Conservation (phyloP, 1,140 invertebrate genomes). For the Eufriesea mexicana region DNA sequence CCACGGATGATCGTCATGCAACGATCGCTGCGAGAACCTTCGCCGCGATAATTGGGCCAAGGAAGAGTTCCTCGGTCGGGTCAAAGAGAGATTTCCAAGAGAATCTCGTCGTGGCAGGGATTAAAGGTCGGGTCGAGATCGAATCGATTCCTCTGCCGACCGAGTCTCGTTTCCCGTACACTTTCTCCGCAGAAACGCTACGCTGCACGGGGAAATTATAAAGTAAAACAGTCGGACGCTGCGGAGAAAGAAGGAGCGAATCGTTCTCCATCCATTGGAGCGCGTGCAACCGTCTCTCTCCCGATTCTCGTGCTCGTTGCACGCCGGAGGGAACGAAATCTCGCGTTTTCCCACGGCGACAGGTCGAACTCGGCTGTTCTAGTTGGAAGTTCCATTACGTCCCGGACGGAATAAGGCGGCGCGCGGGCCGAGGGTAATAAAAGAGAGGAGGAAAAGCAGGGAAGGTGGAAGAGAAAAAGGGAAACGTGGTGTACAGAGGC, state of each 20-base stretch:
- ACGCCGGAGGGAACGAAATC: constrained; percentile 11
- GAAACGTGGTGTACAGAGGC: constrained; percentile 9
- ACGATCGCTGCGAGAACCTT: not conserved
- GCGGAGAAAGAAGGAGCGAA: not conserved
- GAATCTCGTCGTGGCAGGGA: not conserved
- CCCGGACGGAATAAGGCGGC: constrained; percentile 32
- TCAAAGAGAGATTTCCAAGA: not conserved
- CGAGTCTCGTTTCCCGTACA: not conserved
- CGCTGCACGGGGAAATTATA: not conserved
- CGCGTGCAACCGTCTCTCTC: not conserved
- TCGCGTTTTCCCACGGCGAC: constrained; percentile 23
- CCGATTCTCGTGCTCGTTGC: not conserved
- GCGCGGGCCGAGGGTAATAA: constrained; percentile 11
- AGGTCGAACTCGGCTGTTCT: constrained; percentile 42
- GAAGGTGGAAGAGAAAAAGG: constrained; percentile 12
- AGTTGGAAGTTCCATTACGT: constrained; percentile 54
- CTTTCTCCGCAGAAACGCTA: not conserved
- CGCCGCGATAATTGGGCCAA: not conserved
- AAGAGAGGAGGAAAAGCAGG: not conserved
- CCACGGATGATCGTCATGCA: no score
- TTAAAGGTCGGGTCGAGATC: not conserved
- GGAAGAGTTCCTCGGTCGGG: not conserved
- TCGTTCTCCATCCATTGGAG: not conserved
- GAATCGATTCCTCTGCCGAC: not conserved
- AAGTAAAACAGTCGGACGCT: not conserved